Conservation (phyloP, 1,140 invertebrate species). For the Drosophila suzukii region DNA sequence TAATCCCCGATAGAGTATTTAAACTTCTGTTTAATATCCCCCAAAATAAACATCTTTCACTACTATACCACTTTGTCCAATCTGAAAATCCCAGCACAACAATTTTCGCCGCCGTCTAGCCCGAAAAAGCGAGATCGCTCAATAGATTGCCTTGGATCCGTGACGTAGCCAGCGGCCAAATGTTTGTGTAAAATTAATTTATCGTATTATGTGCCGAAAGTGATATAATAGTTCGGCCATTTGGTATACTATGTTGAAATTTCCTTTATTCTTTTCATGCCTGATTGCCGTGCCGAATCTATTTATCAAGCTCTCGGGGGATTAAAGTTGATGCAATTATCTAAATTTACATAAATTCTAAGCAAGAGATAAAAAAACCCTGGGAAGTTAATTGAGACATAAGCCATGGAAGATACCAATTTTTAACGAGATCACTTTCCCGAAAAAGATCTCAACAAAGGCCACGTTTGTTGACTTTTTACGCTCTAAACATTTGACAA, state of each 20-base stretch:
- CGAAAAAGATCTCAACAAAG: conserved; percentile 14
- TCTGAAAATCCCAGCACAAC: conserved; percentile 25
- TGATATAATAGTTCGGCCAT: conserved; percentile 60
- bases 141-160: conserved; percentile 19
- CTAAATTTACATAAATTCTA: conserved; percentile 27
- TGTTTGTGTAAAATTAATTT: conserved; percentile 73
- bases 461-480: conserved; percentile 10
- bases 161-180: conserved; percentile 50
- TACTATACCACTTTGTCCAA: conserved; percentile 1
- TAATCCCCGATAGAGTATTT: conserved; percentile 1
- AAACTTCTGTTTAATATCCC: neutral
- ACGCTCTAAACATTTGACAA: conserved; percentile 29
- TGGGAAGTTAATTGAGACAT: neutral
- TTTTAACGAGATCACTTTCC: conserved; percentile 19
- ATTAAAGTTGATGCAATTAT: conserved; percentile 58
- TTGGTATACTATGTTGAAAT: conserved; percentile 60
- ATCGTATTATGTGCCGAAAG: conserved; percentile 76
- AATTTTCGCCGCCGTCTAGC: conserved; percentile 29
- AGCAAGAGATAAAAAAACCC: neutral
- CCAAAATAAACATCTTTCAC: neutral
- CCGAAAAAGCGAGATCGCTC: conserved; percentile 4
- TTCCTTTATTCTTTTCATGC: conserved; percentile 44
- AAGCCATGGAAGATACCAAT: conserved; percentile 6
- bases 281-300: conserved; percentile 21
- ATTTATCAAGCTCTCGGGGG: conserved; percentile 36